Evolutionary conservation across 2,113 vertebrate species (phyloP).

Genomic region (Stictonetta naevosa): DNA sequence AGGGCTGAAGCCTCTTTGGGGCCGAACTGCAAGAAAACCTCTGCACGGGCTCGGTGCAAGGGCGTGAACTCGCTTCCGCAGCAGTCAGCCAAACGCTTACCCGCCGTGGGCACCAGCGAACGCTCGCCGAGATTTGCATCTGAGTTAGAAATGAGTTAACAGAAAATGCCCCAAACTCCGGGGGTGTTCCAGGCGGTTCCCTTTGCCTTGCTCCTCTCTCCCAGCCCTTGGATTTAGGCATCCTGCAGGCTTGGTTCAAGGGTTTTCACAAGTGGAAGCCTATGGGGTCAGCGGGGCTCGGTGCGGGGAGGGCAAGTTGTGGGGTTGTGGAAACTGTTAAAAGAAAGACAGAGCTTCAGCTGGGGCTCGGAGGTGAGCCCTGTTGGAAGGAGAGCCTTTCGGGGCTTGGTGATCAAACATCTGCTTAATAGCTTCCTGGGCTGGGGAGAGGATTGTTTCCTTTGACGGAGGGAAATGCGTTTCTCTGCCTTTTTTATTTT

Average conservation of each 20-base stretch:
- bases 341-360: neutral
- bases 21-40: neutral
- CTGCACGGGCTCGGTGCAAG: neutral
- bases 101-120: neutral
- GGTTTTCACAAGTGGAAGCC: neutral
- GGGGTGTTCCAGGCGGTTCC: too few relatives aligned
- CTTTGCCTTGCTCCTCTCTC: too few relatives aligned
- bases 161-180: neutral
- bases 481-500: neutral
- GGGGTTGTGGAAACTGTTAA: constrained; percentile 11
- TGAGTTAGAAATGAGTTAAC: neutral
- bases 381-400: neutral
- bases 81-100: neutral
- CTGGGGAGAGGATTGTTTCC: neutral
- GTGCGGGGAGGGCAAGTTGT: neutral
- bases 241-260: too few relatives aligned
- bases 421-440: neutral
- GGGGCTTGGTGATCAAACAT: neutral
- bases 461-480: neutral
- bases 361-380: neutral
- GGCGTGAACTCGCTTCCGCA: neutral
- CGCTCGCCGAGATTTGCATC: neutral
- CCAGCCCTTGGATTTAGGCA: too few relatives aligned
- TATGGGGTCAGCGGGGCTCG: neutral
- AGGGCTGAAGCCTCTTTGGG: neutral